Evolutionary conservation across 2,888 invertebrate species (phyloP).

Genomic region (Epinotia ramella): DNA sequence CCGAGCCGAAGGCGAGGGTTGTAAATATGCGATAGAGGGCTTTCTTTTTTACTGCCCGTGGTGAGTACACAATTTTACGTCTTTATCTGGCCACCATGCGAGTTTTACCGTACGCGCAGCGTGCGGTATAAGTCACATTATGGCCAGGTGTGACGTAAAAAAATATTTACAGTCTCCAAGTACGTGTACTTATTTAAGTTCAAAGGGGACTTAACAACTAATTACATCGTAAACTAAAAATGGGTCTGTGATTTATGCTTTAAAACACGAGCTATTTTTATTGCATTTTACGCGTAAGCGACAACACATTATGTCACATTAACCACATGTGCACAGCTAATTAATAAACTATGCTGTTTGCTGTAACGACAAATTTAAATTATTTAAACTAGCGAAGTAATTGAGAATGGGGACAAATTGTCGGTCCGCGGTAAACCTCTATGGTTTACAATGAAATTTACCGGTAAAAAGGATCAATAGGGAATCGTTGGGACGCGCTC

Average conservation of each 20-base stretch:
- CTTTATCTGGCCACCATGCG: too few species aligned
- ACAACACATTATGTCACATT: constrained; percentile 42
- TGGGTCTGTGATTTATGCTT: constrained; percentile 29
- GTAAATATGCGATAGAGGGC: too few species aligned
- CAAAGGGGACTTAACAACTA: constrained; percentile 27
- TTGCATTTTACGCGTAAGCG: constrained; percentile 37
- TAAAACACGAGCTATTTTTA: constrained; percentile 26
- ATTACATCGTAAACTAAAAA: constrained; percentile 24
- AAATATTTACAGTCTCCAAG: constrained; percentile 1
- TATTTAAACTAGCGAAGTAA: constrained; percentile 41
- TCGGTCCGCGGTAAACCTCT: constrained; percentile 41
- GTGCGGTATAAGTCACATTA: too few species aligned
- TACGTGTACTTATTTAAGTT: constrained; percentile 16
- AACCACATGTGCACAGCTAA: constrained; percentile 44
- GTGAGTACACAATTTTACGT: too few species aligned
- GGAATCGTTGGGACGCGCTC: constrained; percentile 23
- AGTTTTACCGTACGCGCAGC: too few species aligned
- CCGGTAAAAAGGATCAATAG: constrained; percentile 43
- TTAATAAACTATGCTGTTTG: constrained; percentile 47
- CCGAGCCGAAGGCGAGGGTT: too few species aligned
- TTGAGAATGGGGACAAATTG: constrained; percentile 41
- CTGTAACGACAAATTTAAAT: constrained; percentile 43
- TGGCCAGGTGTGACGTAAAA: too few species aligned
- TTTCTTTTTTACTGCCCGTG: too few species aligned
- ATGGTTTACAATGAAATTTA: constrained; percentile 42